Evolutionary conservation across 2,797 vertebrate species (phyloP).

Genomic region (Astyanax mexicanus): DNA sequence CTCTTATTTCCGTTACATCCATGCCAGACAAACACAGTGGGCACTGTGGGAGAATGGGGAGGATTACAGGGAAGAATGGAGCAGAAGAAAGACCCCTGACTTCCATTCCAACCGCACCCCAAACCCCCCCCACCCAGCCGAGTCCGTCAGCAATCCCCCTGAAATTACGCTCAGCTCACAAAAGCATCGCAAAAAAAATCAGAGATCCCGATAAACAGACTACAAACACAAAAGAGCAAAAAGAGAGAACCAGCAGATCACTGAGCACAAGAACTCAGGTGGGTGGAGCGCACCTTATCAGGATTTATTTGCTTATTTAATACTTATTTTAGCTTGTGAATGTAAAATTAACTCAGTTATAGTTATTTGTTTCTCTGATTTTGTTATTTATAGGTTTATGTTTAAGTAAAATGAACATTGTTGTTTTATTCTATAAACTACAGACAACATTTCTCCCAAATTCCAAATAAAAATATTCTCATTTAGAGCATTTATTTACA

Average conservation of each 20-base stretch:
- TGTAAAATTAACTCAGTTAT: background rate
- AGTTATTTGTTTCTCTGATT: too few relatives aligned
- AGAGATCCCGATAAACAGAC: slow-evolving; percentile 59
- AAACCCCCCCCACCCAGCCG: slow-evolving; percentile 46
- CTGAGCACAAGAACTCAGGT: background rate
- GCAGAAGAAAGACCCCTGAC: slow-evolving; percentile 57
- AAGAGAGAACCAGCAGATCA: background rate
- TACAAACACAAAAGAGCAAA: slow-evolving; percentile 25
- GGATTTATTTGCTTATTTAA: background rate
- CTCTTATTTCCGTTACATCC: slow-evolving; percentile 68
- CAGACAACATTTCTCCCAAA: too few relatives aligned
- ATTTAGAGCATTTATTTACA: too few relatives aligned
- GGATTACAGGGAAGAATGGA: slow-evolving; percentile 58
- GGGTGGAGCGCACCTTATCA: too few relatives aligned
- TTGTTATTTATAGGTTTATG: too few relatives aligned
- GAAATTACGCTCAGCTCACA: slow-evolving; percentile 61
- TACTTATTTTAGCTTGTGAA: slow-evolving; percentile 11
- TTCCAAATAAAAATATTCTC: too few relatives aligned
- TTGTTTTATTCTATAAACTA: too few relatives aligned
- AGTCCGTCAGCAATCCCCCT: slow-evolving; percentile 48
- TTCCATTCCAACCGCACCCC: slow-evolving; percentile 59
- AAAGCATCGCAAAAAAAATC: slow-evolving; percentile 53
- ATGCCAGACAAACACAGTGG: slow-evolving; percentile 66
- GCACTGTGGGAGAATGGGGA: slow-evolving; percentile 64
- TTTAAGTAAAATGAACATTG: too few relatives aligned